These are phyloP conservation scores for Bombus haemorrhoidalis DNA, from an alignment of 1,140 invertebrate genomes.

Conservation along the genomic window DNA sequence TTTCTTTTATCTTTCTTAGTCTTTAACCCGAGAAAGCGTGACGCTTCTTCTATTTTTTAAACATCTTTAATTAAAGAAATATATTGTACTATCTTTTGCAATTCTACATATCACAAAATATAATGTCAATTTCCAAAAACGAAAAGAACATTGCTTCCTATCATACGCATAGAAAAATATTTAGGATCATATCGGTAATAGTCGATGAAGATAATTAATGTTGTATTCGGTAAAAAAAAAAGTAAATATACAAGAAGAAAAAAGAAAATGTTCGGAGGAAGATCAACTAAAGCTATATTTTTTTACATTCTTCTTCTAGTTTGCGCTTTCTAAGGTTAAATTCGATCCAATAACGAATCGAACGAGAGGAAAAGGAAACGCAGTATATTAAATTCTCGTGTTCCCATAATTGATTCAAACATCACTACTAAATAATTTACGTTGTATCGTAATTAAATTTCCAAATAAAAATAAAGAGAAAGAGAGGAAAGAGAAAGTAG, in stretches of 20 bases:
- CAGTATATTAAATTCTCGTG: not conserved
- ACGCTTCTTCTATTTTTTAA: not conserved
- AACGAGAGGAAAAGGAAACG: not conserved
- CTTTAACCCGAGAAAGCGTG: constrained; percentile 8
- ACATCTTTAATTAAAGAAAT: not conserved
- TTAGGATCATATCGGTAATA: not conserved
- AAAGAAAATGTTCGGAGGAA: not conserved
- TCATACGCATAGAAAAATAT: not conserved
- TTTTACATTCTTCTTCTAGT: not conserved
- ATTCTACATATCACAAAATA: not conserved
- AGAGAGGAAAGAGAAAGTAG: not conserved
- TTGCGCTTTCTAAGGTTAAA: not conserved
- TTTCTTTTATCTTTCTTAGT: not conserved
- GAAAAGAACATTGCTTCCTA: not conserved
- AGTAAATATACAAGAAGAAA: not conserved
- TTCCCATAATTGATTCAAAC: no score
- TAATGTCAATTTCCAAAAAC: not conserved
- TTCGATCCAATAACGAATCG: not conserved
- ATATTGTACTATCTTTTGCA: not conserved
- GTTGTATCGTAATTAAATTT: not conserved
- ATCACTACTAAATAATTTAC: no score
- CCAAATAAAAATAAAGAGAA: not conserved
- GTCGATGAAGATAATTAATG: not conserved
- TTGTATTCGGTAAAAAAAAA: not conserved
- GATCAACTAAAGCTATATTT: not conserved